Evolutionary conservation across 1,140 invertebrate species (phyloP).

Genomic region (Sinonovacula constricta): DNA sequence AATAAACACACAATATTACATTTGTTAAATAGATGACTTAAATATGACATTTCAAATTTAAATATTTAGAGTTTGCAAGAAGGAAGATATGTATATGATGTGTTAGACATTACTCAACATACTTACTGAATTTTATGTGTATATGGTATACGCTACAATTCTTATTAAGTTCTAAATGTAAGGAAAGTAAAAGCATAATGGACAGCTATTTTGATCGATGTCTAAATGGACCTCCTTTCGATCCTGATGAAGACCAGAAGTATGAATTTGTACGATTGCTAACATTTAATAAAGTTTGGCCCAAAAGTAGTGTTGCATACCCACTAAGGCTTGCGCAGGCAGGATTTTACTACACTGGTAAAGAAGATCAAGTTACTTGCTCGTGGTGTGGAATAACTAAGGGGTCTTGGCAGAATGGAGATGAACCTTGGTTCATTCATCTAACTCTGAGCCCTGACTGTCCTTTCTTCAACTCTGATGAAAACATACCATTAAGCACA

Average conservation of each 20-base stretch:
- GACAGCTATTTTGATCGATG: constrained; percentile 29
- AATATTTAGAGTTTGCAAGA: too few species aligned
- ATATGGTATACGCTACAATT: too few species aligned
- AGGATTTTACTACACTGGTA: constrained; percentile 55
- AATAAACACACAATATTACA: too few species aligned
- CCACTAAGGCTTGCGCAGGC: constrained; percentile 37
- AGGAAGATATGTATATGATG: too few species aligned
- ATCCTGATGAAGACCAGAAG: constrained; percentile 42
- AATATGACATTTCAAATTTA: too few species aligned
- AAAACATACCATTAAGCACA: constrained; percentile 5
- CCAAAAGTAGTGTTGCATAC: constrained; percentile 22
- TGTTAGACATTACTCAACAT: too few species aligned
- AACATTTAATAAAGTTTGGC: constrained; percentile 36
- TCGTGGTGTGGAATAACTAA: constrained; percentile 44
- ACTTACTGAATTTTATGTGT: too few species aligned
- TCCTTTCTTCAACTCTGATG: constrained; percentile 11
- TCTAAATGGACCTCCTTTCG: constrained; percentile 31
- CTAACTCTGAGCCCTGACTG: constrained; percentile 39
- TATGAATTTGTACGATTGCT: constrained; percentile 36
- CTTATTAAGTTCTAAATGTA: too few species aligned
- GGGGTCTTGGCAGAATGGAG: constrained; percentile 23
- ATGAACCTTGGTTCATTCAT: constrained; percentile 48
- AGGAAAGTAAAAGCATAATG: too few species aligned
- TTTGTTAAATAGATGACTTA: too few species aligned
- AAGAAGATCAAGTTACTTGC: constrained; percentile 54